A percentile compares a stretch with the other conserved stretches of the same genome.
Evolutionary conservation across 2,113 vertebrate species (phyloP).

Genomic region (Dinomys branickii): DNA sequence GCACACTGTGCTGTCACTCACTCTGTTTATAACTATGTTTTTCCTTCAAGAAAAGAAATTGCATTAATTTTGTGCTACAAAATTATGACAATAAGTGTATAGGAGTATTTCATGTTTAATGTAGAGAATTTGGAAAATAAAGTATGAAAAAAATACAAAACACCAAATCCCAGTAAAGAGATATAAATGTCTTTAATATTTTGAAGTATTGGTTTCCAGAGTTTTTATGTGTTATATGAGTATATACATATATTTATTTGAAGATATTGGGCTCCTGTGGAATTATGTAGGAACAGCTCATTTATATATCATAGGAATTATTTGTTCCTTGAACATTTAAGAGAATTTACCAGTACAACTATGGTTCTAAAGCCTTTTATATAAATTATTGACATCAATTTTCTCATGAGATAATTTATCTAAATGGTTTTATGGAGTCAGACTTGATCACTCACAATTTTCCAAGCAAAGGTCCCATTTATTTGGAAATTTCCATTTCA

Average conservation of each 20-base stretch:
- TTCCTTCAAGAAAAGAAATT: neutral
- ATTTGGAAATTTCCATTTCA: constrained; percentile 29
- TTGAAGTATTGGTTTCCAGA: neutral
- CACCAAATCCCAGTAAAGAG: neutral
- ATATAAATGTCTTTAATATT: neutral
- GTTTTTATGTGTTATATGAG: neutral
- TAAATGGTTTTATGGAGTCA: neutral
- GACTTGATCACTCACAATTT: constrained; percentile 11
- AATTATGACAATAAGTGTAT: constrained; percentile 5
- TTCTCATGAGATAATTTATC: neutral
- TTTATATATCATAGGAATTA: neutral
- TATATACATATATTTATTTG: neutral
- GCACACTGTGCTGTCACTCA: constrained; percentile 32
- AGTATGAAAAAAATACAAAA: constrained; percentile 38
- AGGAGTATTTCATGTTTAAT: neutral
- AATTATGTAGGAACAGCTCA: neutral
- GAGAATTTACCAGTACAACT: neutral
- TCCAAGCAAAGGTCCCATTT: neutral
- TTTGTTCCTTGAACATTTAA: constrained; percentile 16
- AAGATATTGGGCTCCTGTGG: neutral
- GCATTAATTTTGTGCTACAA: neutral
- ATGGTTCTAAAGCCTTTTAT: neutral
- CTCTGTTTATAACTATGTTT: neutral
- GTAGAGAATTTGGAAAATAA: constrained; percentile 40
- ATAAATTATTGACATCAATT: neutral